Conservation (phyloP, 2,888 invertebrate genomes). For the Notodonta dromedarius region DNA sequence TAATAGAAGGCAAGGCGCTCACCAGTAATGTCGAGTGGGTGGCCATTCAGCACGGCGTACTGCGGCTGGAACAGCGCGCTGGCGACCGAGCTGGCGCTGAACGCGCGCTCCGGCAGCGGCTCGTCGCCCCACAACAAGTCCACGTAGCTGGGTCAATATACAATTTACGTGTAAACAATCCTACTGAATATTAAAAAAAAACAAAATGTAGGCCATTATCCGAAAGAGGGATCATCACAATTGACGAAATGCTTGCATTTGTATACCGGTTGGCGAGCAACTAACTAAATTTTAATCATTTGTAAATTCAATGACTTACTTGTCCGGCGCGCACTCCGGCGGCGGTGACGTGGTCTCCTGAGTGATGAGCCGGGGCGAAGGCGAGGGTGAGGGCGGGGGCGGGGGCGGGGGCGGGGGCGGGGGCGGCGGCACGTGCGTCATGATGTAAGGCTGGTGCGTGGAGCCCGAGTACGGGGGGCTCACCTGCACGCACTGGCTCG, state of each 20-base stretch:
- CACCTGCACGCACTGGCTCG: constrained; percentile 72
- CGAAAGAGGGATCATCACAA: too few relatives aligned
- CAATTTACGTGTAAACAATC: neutral
- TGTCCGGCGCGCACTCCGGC: constrained; percentile 33
- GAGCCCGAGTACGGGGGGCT: constrained; percentile 37
- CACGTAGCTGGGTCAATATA: neutral
- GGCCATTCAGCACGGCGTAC: constrained; percentile 76
- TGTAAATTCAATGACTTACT: constrained; percentile 29
- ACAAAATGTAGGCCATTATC: too few relatives aligned
- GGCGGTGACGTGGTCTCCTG: constrained; percentile 44
- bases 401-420: constrained; percentile 12
- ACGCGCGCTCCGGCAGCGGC: constrained; percentile 75
- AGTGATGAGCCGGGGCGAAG: constrained; percentile 36
- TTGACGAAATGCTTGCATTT: too few relatives aligned
- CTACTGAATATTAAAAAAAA: too few relatives aligned
- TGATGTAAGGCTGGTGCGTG: constrained; percentile 48
- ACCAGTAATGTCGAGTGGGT: constrained; percentile 47
- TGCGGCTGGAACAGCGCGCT: constrained; percentile 79
- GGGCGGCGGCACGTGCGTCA: constrained; percentile 21
- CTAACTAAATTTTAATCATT: too few relatives aligned
- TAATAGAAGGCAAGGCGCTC: constrained; percentile 28
- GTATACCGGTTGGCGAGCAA: too few relatives aligned
- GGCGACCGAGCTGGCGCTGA: constrained; percentile 84
- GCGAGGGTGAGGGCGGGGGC: constrained; percentile 9
- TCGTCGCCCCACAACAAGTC: constrained; percentile 70